Conservation (phyloP, 2,113 vertebrate genomes). For the Chlorodrepanis virens region DNA sequence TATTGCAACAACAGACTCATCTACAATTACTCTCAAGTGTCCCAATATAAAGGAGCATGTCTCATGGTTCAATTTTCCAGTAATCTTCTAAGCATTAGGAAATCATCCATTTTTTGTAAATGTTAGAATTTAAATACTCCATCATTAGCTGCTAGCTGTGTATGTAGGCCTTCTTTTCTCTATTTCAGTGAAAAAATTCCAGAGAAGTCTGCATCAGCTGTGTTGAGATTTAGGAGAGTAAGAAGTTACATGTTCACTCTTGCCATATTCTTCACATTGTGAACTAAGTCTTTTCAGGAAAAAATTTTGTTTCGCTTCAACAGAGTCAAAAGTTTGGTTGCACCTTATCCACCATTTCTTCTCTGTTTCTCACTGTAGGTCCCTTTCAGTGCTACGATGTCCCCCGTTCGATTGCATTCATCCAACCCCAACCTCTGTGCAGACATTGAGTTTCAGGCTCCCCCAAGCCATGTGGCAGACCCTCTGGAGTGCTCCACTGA, state of each 20-base stretch:
- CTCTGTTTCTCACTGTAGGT: constrained; percentile 76
- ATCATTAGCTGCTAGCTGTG: background rate
- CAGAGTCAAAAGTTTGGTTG: background rate
- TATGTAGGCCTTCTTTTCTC: background rate
- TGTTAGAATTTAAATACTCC: background rate
- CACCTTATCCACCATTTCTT: background rate
- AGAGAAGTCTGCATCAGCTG: background rate
- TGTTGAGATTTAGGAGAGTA: background rate
- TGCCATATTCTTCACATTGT: background rate
- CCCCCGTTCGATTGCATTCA: constrained; percentile 90
- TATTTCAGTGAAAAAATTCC: background rate
- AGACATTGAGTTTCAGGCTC: constrained; percentile 90
- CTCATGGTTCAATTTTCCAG: background rate
- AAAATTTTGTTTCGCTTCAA: background rate
- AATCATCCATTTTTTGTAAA: background rate
- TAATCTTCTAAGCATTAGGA: background rate
- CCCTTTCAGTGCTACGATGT: constrained; percentile 91
- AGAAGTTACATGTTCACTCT: background rate
- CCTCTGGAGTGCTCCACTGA: constrained; percentile 86
- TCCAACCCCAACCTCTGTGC: constrained; percentile 98
- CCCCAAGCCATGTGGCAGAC: constrained; percentile 83
- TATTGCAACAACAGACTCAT: background rate
- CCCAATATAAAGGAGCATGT: background rate
- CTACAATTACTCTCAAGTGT: background rate
- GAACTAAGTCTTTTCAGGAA: background rate